A percentile compares a stretch with the other conserved stretches of the same genome.
These are phyloP conservation scores for Chrysomallon squamiferum DNA, from an alignment of 1,140 invertebrate species.

Conservation along the genomic window DNA sequence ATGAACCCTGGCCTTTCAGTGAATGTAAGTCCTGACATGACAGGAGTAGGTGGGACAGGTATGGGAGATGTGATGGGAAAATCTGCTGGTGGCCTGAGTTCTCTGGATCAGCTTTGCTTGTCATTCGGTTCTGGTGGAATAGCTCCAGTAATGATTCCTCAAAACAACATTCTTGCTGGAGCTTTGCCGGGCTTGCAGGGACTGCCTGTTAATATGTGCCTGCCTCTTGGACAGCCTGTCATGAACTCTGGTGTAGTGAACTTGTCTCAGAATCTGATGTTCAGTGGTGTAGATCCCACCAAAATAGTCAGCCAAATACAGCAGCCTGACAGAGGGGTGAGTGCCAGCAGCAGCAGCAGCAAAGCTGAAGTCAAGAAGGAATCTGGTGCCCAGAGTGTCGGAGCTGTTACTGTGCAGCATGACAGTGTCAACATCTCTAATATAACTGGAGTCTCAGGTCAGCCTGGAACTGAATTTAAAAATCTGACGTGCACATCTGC, in stretches of 20 bases:
- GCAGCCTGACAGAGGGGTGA: neutral
- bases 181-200: constrained; percentile 5
- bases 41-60: neutral
- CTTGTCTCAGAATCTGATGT: neutral
- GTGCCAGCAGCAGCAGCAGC: neutral
- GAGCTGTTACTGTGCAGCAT: neutral
- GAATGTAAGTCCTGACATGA: neutral
- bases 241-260: neutral
- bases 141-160: constrained; percentile 5
- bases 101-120: neutral
- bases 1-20: neutral
- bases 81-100: neutral
- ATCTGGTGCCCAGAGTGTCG: no score
- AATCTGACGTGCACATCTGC: neutral
- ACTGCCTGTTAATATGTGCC: constrained; percentile 16
- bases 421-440: constrained; percentile 8
- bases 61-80: neutral
- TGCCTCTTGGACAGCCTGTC: constrained; percentile 14
- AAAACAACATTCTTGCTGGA: constrained; percentile 7
- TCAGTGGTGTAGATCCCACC: neutral
- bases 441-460: constrained; percentile 8
- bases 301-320: neutral
- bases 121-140: neutral
- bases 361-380: no score
- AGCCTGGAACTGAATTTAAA: neutral